These are phyloP conservation scores for Stegophylla sp. DNA, from an alignment of 2,888 invertebrate genomes.

Conservation along the genomic window DNA sequence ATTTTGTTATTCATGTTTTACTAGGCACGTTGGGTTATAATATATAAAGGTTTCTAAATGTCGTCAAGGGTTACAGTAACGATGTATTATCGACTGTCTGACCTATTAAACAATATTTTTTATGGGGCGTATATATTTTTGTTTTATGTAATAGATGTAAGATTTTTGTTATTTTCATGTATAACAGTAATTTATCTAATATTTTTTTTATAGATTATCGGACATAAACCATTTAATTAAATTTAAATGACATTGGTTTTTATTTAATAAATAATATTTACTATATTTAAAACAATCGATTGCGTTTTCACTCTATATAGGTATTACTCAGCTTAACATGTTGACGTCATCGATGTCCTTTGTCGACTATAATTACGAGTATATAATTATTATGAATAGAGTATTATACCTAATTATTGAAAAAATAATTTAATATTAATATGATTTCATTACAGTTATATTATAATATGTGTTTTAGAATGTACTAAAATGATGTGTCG, in stretches of 20 bases:
- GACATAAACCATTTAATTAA: not conserved
- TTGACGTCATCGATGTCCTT: conserved; percentile 23
- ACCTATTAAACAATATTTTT: conserved; percentile 45
- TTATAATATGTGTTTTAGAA: not conserved
- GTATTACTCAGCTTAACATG: conserved; percentile 6
- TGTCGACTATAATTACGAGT: not conserved
- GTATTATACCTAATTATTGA: not conserved
- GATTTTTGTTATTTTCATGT: conserved; percentile 1
- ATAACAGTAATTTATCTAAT: not conserved
- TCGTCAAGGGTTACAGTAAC: conserved; percentile 35
- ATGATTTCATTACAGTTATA: not conserved
- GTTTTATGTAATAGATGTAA: not conserved
- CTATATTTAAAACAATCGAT: conserved; percentile 7
- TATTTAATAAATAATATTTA: not conserved
- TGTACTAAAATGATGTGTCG: not conserved
- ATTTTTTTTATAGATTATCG: not conserved
- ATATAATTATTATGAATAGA: conserved; percentile 7
- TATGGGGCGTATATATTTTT: not conserved
- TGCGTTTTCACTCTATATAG: not conserved
- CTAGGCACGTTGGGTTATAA: not conserved
- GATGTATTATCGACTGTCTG: conserved; percentile 43
- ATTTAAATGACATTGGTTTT: not conserved
- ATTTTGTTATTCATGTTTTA: conserved; percentile 37
- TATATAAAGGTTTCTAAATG: conserved; percentile 40
- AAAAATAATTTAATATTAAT: not conserved